A percentile compares a stretch with the other conserved stretches of the same genome.
These are phyloP conservation scores for Romanogobio albipinnatus DNA, from an alignment of 2,113 vertebrate species.

Conservation along the genomic window DNA sequence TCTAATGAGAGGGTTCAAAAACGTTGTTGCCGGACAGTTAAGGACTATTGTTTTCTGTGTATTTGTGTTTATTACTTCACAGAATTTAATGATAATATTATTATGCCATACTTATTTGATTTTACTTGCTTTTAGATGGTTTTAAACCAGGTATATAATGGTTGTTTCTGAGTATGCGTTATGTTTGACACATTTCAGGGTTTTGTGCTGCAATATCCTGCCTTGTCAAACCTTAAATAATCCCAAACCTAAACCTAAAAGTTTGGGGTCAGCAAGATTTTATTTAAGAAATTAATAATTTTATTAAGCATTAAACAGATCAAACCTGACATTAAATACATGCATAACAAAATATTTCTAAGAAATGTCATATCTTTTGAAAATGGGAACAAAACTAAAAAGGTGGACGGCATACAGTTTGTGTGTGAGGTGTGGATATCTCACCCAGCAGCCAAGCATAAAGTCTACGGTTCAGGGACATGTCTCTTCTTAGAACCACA, in stretches of 20 bases:
- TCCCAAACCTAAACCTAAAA: not conserved
- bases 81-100: too few species aligned
- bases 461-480: slow-evolving; percentile 97
- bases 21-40: too few species aligned
- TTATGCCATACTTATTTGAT: too few species aligned
- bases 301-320: not conserved
- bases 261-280: not conserved
- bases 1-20: too few species aligned
- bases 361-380: not conserved
- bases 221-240: too few species aligned
- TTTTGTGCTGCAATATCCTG: too few species aligned
- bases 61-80: too few species aligned
- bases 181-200: too few species aligned
- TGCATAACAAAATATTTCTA: not conserved
- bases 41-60: too few species aligned
- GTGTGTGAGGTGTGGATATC: slow-evolving; percentile 54
- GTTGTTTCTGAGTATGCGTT: too few species aligned
- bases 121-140: too few species aligned
- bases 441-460: slow-evolving; percentile 98
- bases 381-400: not conserved
- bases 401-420: not conserved
- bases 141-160: too few species aligned
- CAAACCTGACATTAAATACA: not conserved
- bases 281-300: not conserved
- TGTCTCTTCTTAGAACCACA: slow-evolving; percentile 96